Conservation (phyloP, 2,113 vertebrate species). For the Bos javanicus region DNA sequence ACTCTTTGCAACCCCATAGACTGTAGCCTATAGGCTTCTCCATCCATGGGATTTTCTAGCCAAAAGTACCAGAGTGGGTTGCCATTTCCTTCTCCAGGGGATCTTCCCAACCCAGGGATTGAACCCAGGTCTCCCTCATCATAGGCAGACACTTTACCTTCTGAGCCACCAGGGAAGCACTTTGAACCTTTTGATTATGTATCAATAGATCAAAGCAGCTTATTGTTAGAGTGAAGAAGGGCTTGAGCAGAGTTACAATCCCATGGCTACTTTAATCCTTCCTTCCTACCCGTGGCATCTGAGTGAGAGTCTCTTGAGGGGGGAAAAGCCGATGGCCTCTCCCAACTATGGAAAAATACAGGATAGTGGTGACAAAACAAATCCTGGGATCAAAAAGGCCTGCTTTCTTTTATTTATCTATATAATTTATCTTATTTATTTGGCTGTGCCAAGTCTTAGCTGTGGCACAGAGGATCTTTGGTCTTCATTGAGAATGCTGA, state of each 20-base stretch:
- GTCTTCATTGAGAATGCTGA: not conserved
- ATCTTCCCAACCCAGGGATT: not conserved
- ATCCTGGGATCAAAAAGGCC: not conserved
- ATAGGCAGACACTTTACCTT: not conserved
- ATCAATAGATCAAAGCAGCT: not conserved
- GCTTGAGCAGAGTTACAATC: not conserved
- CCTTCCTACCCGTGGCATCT: not conserved
- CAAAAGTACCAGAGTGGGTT: not conserved
- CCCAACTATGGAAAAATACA: not conserved
- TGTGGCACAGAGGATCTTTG: not conserved
- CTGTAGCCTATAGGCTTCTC: not conserved
- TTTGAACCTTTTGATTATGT: not conserved
- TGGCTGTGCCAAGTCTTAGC: not conserved
- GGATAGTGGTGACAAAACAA: rapidly evolving
- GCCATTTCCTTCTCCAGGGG: not conserved
- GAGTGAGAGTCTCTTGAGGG: not conserved
- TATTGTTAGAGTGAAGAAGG: not conserved
- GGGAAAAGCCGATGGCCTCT: not conserved
- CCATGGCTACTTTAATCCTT: not conserved
- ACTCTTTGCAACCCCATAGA: not conserved
- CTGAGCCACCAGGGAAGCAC: not conserved
- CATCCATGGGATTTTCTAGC: not conserved
- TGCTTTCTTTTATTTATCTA: not conserved
- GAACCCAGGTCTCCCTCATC: rapidly evolving
- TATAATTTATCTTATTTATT: not conserved